Evolutionary conservation across 2,113 vertebrate genomes (phyloP).

Genomic region (Melospiza melodia): DNA sequence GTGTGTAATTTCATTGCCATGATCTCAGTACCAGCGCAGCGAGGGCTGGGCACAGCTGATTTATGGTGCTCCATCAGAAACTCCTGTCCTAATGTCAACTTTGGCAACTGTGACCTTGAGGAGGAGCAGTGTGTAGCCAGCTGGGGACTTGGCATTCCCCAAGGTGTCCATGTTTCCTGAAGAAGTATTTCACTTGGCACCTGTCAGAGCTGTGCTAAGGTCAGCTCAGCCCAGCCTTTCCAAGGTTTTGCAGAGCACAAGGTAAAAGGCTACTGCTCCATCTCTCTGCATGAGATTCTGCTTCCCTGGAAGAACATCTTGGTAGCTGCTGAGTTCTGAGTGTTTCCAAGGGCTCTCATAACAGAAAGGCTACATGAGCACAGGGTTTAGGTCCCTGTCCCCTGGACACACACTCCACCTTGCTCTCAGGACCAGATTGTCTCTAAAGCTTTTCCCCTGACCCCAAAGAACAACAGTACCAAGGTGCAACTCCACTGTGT

Average conservation of each 20-base stretch:
- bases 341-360: neutral
- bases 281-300: rapidly evolving
- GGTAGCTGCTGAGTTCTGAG: neutral
- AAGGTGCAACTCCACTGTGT: neutral
- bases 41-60: neutral
- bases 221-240: neutral
- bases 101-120: neutral
- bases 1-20: neutral
- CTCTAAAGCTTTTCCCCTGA: neutral
- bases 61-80: neutral
- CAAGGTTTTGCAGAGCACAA: neutral
- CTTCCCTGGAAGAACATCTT: neutral
- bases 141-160: neutral
- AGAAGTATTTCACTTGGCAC: neutral
- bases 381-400: neutral
- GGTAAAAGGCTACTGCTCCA: neutral
- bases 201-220: neutral
- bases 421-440: neutral
- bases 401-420: neutral
- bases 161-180: neutral
- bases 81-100: neutral
- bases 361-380: rapidly evolving
- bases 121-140: neutral
- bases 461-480: neutral
- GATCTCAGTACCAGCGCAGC: neutral